Conservation (phyloP, 2,797 vertebrate genomes). For the Acrocephalus scirpaceus region DNA sequence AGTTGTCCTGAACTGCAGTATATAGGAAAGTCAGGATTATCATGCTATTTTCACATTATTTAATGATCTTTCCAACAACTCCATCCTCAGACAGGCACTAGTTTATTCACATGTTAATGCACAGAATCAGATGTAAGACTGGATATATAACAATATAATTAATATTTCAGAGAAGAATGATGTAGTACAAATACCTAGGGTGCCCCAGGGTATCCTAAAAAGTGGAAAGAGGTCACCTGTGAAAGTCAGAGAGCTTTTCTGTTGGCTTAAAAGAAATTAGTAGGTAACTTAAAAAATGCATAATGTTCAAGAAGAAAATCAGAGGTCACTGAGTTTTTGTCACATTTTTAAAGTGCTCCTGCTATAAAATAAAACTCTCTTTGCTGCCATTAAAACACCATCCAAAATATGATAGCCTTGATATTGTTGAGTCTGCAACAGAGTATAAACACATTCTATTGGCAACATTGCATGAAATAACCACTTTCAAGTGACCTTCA, state of each 20-base stretch:
- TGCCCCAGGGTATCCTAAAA: neutral
- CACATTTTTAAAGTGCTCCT: neutral
- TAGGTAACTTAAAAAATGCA: neutral
- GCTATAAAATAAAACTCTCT: conserved; percentile 7
- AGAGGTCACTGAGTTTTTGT: neutral
- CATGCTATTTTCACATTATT: neutral
- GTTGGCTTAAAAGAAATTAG: neutral
- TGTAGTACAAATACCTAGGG: neutral
- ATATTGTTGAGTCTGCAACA: conserved; percentile 65
- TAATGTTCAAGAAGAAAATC: neutral
- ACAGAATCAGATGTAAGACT: neutral
- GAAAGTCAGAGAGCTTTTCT: neutral
- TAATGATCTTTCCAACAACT: neutral
- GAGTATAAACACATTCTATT: conserved; percentile 61
- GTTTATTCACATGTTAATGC: neutral
- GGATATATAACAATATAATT: neutral
- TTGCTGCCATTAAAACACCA: conserved; percentile 52
- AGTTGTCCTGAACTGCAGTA: neutral
- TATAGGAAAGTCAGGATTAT: neutral
- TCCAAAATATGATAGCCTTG: conserved; percentile 66
- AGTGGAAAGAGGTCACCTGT: neutral
- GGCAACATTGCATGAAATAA: conserved; percentile 51
- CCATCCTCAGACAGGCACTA: neutral
- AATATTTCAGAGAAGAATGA: neutral
- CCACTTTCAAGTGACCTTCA: conserved; percentile 66